phyloP scores from a whole-genome alignment of 1,140 invertebrate genomes.

The Euglossa dilemma region DNA sequence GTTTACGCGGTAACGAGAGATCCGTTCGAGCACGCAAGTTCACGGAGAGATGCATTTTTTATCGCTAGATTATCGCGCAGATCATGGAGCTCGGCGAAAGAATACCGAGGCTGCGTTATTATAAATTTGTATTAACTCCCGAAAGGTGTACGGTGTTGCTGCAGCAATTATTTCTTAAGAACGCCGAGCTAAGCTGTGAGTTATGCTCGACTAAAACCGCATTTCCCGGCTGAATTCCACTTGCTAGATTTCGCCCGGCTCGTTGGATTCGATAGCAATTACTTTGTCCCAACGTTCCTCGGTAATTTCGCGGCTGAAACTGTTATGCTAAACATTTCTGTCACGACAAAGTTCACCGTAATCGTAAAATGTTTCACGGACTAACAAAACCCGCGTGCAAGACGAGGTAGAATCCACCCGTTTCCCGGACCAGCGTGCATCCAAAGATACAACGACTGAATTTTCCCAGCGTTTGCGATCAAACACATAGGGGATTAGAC shows the following conservation, averaged over 20 bases:
- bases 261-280: conserved; percentile 36
- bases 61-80: not conserved
- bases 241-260: conserved; percentile 16
- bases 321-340: not conserved
- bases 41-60: too few relatives aligned
- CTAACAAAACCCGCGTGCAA: not conserved
- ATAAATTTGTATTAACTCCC: not conserved
- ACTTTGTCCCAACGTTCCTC: not conserved
- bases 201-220: conserved; percentile 12
- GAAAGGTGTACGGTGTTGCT: not conserved
- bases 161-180: conserved; percentile 27
- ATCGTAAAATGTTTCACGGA: not conserved
- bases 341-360: not conserved
- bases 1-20: not conserved
- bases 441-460: too few relatives aligned
- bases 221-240: conserved; percentile 29
- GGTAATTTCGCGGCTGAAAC: not conserved
- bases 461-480: too few relatives aligned
- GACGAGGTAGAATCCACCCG: not conserved
- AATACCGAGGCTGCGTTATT: not conserved
- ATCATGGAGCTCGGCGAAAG: not conserved
- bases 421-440: not conserved
- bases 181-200: not conserved
- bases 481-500: too few relatives aligned
- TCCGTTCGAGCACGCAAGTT: not conserved